Evolutionary conservation across 2,888 invertebrate genomes (phyloP), one percentile per base, ranked within the genome.

Genomic region (Lasiommata megera): DNA sequence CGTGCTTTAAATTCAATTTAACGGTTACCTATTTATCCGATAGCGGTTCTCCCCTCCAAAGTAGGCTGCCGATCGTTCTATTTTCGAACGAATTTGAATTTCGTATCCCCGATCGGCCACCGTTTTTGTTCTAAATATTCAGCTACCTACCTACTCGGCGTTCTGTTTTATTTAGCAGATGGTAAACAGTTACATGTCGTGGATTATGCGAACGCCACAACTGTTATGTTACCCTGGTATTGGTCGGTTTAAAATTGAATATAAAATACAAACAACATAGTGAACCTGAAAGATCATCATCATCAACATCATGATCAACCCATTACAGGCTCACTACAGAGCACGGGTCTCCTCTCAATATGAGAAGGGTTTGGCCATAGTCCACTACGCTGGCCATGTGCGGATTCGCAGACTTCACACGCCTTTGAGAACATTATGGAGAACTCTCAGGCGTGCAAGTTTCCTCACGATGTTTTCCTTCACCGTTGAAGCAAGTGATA

Each of bases 41-140:
- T 74, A 78, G 73, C 82, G 76, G 80, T 77, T 65, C 68, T 58
- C 65, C 61, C 60, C 60, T 18, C 58, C 41, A 8, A 41, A 16
- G 23, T 29, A 41, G 29, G 63, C 61, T 48, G 69, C 62, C 67
- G 68, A 65, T 51, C 68, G 78, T 71, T 79, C 80, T 76, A 79
- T 77, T 79, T 80, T 82, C 76, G 68, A 79, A 71, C 54, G 51
- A 57, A 84, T 85, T 84, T 80, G 73, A 82, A 84, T 76, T 86
- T 83, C 77, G 72, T 76, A 81, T 78, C 56, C 62, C 62, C 63
- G 62, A 66, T 66, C 65, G 64, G 64, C 62, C 67, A 74, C 77
- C 62, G 62, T 58, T 74, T 67, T 70, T 72, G 81, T 76, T 73
- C 78, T 84, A 79, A 84, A 82, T 82, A 83, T 80, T 74, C 75